Base-by-base conservation (phyloP, 2,113 vertebrate genomes). In the Cygnus buccinator region DNA sequence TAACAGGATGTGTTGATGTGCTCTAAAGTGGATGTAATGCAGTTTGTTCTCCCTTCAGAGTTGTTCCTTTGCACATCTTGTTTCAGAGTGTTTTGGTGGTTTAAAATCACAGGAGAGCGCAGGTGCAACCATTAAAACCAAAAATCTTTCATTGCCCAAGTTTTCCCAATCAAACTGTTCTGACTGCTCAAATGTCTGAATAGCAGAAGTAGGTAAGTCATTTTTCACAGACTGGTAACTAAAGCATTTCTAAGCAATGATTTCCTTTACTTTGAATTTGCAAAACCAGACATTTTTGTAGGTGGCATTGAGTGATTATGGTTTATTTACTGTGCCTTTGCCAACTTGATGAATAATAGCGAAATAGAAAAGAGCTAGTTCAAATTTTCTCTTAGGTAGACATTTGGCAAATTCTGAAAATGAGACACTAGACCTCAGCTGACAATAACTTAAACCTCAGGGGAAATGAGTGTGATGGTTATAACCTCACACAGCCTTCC, bases 341-440 rank as follows among this genome's bases (percentile, higher is more conserved):
- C 39, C 73, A 65, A 22, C 43, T 29, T 14, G 55, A 82, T 96
- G 95, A 96, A 95, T 96, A 96, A 96, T 96, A 95, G 58, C 43
- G 91, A 93, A 93, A 94, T 73, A 91, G 55, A 85, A 87, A 66
- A 96, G 68, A 81, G 72, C 39, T 55, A 75, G 57, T n/a, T 91
- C 50, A 62, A 1, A 63, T 87, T 91, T 93, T 95, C 65, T 92
- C 58, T 66, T 39, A 19, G 84, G 21, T 62, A 65, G 33, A 37
- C 71, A 81, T 70, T 92, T 90, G 46, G 58, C 82, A 84, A 26
- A 41, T 83, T 89, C 81, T 89, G 86, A 87, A 96, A 94, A 93
- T 77, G 86, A 89, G 83, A 96, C 73, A 75, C 59, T 16, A 50
- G 28, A 84, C 57, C 70, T 81, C 80, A 84, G 70, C 65, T 89